phyloP scores from a whole-genome alignment of 2,888 invertebrate genomes.

The Noctuana brunneofusca region DNA sequence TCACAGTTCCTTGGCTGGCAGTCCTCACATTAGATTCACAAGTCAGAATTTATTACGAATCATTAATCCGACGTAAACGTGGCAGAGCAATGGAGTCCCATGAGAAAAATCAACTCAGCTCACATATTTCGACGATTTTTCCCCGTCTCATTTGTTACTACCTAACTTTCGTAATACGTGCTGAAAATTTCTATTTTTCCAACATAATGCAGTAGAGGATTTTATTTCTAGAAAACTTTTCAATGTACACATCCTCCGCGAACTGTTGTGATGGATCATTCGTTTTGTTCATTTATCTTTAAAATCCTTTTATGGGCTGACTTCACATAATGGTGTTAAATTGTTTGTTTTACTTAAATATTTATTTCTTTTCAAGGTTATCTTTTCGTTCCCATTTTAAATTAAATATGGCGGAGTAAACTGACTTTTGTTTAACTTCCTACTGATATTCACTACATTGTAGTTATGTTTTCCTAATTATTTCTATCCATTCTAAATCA shows the following conservation, averaged over 20 bases:
- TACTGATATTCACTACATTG: too few species aligned
- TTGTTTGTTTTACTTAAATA: too few species aligned
- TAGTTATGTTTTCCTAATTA: too few species aligned
- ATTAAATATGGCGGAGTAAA: too few species aligned
- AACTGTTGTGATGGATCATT: slow-evolving; percentile 19
- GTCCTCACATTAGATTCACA: slow-evolving; percentile 36
- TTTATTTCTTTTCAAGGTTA: too few species aligned
- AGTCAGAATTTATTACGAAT: slow-evolving; percentile 53
- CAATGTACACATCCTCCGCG: slow-evolving; percentile 11
- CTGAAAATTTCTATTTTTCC: slow-evolving; percentile 51
- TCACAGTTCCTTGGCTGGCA: slow-evolving; percentile 22
- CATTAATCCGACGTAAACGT: slow-evolving; percentile 59
- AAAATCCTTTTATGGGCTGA: background rate
- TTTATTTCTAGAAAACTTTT: slow-evolving; percentile 29
- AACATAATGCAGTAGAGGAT: slow-evolving; percentile 39
- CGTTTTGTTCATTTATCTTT: slow-evolving; percentile 11
- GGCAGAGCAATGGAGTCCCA: slow-evolving; percentile 52
- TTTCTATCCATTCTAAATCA: too few species aligned
- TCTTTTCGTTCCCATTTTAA: too few species aligned
- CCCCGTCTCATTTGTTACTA: slow-evolving; percentile 73
- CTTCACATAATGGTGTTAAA: too few species aligned
- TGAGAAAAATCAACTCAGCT: slow-evolving; percentile 67
- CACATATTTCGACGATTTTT: slow-evolving; percentile 75
- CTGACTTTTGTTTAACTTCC: too few species aligned
- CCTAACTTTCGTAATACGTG: slow-evolving; percentile 65